phyloP scores from a whole-genome alignment of 2,888 invertebrate genomes.

The Colletes collaris region DNA sequence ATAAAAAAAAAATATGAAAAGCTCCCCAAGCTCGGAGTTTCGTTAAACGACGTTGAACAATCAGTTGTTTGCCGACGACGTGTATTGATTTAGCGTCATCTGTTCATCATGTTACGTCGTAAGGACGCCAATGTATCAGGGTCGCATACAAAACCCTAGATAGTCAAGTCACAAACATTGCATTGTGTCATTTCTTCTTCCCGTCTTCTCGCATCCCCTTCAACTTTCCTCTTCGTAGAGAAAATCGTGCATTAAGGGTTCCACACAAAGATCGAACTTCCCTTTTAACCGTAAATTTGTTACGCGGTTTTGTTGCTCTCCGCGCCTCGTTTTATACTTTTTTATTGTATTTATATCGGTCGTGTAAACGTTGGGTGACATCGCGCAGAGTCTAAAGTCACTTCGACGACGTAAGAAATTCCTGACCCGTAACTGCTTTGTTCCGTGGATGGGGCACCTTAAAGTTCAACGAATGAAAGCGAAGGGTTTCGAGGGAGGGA shows the following conservation, averaged over 20 bases:
- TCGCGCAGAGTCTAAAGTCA: no score
- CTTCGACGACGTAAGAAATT: background rate
- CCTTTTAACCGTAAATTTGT: background rate
- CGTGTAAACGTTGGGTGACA: no score
- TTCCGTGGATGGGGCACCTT: constrained; percentile 16
- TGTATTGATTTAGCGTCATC: constrained; percentile 81
- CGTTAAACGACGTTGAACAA: constrained; percentile 40
- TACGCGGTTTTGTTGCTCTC: background rate
- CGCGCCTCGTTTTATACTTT: no score
- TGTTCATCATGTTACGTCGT: constrained; percentile 82
- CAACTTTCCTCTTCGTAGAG: constrained; percentile 11
- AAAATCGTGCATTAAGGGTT: background rate
- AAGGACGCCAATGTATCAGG: constrained; percentile 81
- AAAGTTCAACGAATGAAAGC: constrained; percentile 1
- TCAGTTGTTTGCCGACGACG: constrained; percentile 53
- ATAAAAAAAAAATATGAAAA: background rate
- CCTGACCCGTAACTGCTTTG: no score
- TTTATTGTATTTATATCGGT: background rate
- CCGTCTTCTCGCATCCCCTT: constrained; percentile 12
- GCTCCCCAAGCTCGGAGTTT: background rate
- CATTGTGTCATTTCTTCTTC: constrained; percentile 51
- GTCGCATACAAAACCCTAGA: constrained; percentile 69
- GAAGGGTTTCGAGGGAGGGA: constrained; percentile 35
- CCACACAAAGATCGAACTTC: background rate
- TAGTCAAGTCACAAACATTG: constrained; percentile 49